Base-by-base conservation (phyloP, 2,797 vertebrate genomes). In the Chloroceryle inda region DNA sequence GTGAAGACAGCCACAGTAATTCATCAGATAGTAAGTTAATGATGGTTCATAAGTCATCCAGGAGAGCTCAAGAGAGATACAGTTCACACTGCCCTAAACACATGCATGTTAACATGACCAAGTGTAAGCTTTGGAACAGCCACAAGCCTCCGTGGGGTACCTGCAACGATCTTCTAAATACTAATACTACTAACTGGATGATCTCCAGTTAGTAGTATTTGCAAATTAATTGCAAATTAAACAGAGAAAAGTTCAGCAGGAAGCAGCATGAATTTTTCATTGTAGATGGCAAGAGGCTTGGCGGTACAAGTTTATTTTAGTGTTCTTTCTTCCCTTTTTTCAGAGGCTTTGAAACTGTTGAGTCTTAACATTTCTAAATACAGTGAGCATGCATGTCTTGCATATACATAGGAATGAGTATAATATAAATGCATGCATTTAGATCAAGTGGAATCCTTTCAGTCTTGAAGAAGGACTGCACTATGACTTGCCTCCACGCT, bases 401-500 rank as follows among this genome's bases (percentile, higher is more conserved):
- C 31, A 33, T 8, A 42, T 6, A 64, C 9, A 40, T 19, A 42
- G 3, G 21, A 5, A 13, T 6, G 4, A 13, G 1, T n/a, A 4
- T 12, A 33, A 35, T 11, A 18, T 8, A 71, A 53, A 24, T 5
- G 21, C 26, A 20, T 40, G 45, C 11, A 50, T 63, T 59, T 53
- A 42, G 24, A 13, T 24, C n/a, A 37, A 3, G 11, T 59, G 44
- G 14, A 88, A 72, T 22, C 20, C 71, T 47, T 74, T 66, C 56
- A 61, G 21, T 33, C 55, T 37, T 26, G 8, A 40, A 67, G 4
- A 27, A 27, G 18, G 21, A 31, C 24, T 85, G 45, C 63, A 82
- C 13, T 3, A 23, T 8, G 13, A 76, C 91, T 83, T 92, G 98
- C 99, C 97, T 98, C 96, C 98, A 98, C 27, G 98, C 97, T 85